Evolutionary conservation across 2,113 vertebrate genomes (phyloP), one percentile per base, ranked within the genome.

Genomic region (Phrynosoma platyrhinos): DNA sequence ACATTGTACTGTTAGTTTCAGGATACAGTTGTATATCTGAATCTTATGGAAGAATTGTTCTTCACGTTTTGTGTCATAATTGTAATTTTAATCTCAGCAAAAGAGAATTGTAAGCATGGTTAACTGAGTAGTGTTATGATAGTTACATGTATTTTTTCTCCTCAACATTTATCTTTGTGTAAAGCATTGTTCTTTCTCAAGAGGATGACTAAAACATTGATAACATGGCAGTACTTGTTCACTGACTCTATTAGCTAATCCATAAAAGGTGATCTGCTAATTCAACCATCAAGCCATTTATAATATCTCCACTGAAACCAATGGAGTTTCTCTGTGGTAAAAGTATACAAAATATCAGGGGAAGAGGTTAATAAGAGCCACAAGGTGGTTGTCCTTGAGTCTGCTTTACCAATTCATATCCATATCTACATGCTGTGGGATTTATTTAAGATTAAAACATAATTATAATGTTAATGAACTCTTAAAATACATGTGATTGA

Each of bases 1-100:
- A 10, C 83, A 88, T 68, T 75, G 86, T 12, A n/a, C 79, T 85
- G 80, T 62, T 62, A 90, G 47, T 84, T 74, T 89, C 58, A 89
- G 1, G 0, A 5, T 32, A 36, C 14, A 55, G 71, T 55, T 47
- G 82, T 83, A 42, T 42, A 55, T 84, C 21, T 94, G 91, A 90
- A 4, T 90, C 40, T 92, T 77, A 36, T 77, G 36, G 27, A 13
- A 69, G 13, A 62, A 62, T 40, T 85, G 9, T 0, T 3, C 30
- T 21, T 55, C 3, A n/a, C 9, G 16, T 0, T 64, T 40, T 25
- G 36, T 20, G n/a, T 5, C 30, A 21, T 78, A 20, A 20, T 0
- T 14, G 3, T 16, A 62, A 18, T n/a, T n/a, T 55, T 40, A 76
- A n/a, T 30, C 8, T 85, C 55, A 12, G 25, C 72, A 64, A 64